Evolutionary conservation across 2,113 vertebrate species (phyloP).

Genomic region (Danionella cerebrum): DNA sequence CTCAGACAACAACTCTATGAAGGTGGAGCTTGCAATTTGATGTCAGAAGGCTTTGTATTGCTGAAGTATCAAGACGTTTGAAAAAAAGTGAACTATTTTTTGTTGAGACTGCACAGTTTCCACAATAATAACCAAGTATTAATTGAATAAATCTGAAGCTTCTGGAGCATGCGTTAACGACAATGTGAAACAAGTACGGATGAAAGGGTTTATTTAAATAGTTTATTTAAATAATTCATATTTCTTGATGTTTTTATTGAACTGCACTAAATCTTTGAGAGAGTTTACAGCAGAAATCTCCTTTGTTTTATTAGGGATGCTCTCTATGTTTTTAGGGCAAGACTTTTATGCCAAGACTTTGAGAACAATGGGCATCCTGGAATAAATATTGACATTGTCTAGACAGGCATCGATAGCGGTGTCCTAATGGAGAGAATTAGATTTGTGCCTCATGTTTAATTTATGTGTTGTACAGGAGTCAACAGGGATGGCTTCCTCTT

Average conservation of each 20-base stretch:
- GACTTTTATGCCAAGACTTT: neutral
- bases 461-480: neutral
- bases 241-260: too few relatives aligned
- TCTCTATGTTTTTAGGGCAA: neutral
- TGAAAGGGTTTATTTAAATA: neutral
- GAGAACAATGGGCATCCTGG: neutral
- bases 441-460: neutral
- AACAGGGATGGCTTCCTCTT: conserved; percentile 7
- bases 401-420: neutral
- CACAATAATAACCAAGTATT: too few relatives aligned
- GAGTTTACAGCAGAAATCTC: neutral
- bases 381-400: conserved; percentile 8
- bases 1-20: too few relatives aligned
- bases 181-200: neutral
- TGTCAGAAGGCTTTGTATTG: too few relatives aligned
- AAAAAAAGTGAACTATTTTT: too few relatives aligned
- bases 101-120: too few relatives aligned
- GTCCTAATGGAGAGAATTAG: neutral
- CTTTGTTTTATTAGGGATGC: neutral
- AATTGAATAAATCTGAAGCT: too few relatives aligned
- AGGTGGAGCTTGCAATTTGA: too few relatives aligned
- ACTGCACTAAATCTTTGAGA: neutral
- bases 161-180: too few relatives aligned
- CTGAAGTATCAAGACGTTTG: too few relatives aligned
- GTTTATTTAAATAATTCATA: too few relatives aligned